phyloP scores from a whole-genome alignment of 92 coral and sea anemone species.

The Epizoanthus fatuus region DNA sequence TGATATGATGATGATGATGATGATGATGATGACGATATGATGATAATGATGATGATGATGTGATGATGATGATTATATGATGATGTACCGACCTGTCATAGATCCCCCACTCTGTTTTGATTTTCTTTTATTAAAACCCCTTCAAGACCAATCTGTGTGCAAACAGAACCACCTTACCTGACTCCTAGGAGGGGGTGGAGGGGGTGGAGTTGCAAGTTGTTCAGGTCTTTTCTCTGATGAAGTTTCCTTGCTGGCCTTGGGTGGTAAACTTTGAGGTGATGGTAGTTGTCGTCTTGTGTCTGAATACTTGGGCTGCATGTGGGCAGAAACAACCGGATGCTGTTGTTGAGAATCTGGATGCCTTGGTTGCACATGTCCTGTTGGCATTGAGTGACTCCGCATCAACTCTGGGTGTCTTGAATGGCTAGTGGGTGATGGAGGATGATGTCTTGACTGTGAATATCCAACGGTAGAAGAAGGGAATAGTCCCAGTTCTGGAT shows the following conservation, averaged over 20 bases:
- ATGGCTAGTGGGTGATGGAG: slow-evolving; percentile 10
- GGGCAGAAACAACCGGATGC: background rate
- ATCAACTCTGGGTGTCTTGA: slow-evolving; percentile 22
- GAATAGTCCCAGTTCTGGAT: slow-evolving; percentile 23
- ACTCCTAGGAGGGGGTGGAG: slow-evolving; percentile 27
- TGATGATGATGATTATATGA: no score
- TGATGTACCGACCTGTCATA: no score
- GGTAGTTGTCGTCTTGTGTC: background rate
- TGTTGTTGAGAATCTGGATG: slow-evolving; percentile 26
- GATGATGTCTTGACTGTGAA: slow-evolving; percentile 12
- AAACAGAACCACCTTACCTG: background rate
- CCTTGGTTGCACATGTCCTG: slow-evolving; percentile 31
- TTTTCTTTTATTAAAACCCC: background rate
- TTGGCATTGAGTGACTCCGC: slow-evolving; percentile 40
- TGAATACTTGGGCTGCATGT: slow-evolving; percentile 2
- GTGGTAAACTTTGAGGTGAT: background rate
- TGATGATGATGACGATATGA: no score
- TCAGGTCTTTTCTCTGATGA: slow-evolving; percentile 31
- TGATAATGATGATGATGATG: no score
- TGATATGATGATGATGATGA: no score
- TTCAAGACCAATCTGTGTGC: background rate
- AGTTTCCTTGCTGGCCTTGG: background rate
- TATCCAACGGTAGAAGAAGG: slow-evolving; percentile 21
- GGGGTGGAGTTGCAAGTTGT: slow-evolving; percentile 17
- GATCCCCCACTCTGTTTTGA: background rate